These are phyloP conservation scores for Hemaris fuciformis DNA, from an alignment of 2,888 invertebrate genomes.

Conservation along the genomic window DNA sequence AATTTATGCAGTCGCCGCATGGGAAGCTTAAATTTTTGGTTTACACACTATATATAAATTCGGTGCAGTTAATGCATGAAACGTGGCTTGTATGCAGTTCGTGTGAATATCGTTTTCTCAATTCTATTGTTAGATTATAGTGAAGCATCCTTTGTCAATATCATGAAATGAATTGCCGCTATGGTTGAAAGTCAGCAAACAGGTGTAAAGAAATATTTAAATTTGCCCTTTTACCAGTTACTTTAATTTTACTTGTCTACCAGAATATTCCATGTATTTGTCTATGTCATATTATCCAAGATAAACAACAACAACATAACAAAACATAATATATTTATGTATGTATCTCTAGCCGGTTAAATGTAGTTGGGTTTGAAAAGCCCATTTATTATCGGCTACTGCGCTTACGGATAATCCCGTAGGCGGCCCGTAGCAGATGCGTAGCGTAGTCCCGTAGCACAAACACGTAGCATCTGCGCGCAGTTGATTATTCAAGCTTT, in stretches of 20 bases:
- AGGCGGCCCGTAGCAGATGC: neutral
- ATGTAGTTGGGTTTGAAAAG: neutral
- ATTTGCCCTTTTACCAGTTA: too few relatives aligned
- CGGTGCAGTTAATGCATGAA: neutral
- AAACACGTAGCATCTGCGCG: constrained; percentile 1
- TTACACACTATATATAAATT: neutral
- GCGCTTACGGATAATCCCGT: neutral
- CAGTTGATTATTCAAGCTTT: neutral
- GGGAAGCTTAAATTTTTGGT: neutral
- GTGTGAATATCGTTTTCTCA: neutral
- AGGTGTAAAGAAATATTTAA: too few relatives aligned
- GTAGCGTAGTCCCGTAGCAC: neutral
- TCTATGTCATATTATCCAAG: too few relatives aligned
- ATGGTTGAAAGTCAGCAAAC: too few relatives aligned
- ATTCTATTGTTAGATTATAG: too few relatives aligned
- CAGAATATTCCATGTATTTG: too few relatives aligned
- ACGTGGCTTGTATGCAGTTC: neutral
- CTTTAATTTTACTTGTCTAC: too few relatives aligned
- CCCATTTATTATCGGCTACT: neutral
- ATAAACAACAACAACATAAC: too few relatives aligned
- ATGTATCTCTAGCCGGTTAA: neutral
- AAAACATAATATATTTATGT: too few relatives aligned
- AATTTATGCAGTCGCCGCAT: neutral
- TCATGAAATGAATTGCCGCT: too few relatives aligned
- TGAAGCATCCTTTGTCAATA: too few relatives aligned